These are phyloP conservation scores for Rhagophthalmus giganteus DNA, from an alignment of 2,888 invertebrate species.

Conservation along the genomic window DNA sequence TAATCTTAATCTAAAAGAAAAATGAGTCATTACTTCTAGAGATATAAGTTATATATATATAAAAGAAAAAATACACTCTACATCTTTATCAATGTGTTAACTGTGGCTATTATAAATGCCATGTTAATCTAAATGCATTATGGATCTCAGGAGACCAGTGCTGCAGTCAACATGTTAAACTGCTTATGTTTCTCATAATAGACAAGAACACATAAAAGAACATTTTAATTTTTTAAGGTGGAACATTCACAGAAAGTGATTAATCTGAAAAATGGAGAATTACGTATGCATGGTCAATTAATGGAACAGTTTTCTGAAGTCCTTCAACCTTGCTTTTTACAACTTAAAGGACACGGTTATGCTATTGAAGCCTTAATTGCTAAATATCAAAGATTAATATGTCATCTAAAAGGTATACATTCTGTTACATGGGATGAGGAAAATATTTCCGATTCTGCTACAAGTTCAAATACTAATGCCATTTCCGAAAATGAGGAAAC, in stretches of 20 bases:
- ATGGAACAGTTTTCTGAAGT: slow-evolving; percentile 54
- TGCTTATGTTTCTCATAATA: too few relatives aligned
- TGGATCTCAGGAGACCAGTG: too few relatives aligned
- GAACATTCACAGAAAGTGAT: slow-evolving; percentile 39
- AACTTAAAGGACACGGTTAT: slow-evolving; percentile 63
- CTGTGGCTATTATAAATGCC: too few relatives aligned
- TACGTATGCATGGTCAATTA: slow-evolving; percentile 38
- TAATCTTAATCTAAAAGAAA: too few relatives aligned
- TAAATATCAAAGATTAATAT: slow-evolving; percentile 64
- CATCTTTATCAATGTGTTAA: too few relatives aligned
- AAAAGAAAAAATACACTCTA: too few relatives aligned
- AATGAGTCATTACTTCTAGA: too few relatives aligned
- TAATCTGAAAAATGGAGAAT: slow-evolving; percentile 40
- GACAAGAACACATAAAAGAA: too few relatives aligned
- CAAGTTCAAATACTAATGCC: neutral
- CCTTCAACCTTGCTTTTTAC: slow-evolving; percentile 62
- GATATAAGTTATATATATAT: too few relatives aligned
- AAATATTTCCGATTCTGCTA: neutral
- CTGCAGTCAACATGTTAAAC: too few relatives aligned
- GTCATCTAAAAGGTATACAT: slow-evolving; percentile 62
- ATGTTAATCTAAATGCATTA: too few relatives aligned
- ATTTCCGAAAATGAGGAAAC: neutral
- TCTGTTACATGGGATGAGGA: slow-evolving; percentile 64
- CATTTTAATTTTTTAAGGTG: slow-evolving; percentile 37
- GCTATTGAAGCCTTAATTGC: slow-evolving; percentile 60